Conservation (phyloP, 2,113 vertebrate species). For the Zosterops japonicus region DNA sequence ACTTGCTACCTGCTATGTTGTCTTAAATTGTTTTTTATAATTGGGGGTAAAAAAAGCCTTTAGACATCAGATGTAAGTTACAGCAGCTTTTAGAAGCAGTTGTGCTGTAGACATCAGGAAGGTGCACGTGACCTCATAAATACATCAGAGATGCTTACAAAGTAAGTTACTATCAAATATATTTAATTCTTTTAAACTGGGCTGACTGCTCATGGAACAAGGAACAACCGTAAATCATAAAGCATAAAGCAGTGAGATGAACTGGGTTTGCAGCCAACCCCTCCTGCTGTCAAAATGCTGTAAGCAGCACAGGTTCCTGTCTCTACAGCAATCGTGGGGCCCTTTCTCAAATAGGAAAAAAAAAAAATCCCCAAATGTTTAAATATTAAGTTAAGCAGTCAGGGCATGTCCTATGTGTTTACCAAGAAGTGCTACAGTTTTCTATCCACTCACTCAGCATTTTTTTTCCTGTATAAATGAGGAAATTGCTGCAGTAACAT, state of each 20-base stretch:
- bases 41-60: rapidly evolving
- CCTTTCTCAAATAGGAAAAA: neutral
- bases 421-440: neutral
- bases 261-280: neutral
- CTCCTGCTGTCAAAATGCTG: neutral
- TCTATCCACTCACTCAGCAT: neutral
- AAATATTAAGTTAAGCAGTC: neutral
- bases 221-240: neutral
- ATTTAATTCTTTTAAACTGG: neutral
- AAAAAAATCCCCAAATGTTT: neutral
- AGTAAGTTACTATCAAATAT: neutral
- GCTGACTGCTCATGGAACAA: neutral
- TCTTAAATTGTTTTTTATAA: neutral
- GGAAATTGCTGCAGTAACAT: neutral
- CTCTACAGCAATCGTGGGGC: neutral
- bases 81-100: neutral
- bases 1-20: neutral
- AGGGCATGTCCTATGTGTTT: neutral
- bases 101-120: neutral
- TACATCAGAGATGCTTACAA: neutral
- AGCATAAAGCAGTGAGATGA: neutral
- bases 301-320: neutral
- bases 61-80: neutral
- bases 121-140: neutral
- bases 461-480: neutral